phyloP scores from a whole-genome alignment of 2,797 vertebrate genomes.

The Mormyrops boulengeri region DNA sequence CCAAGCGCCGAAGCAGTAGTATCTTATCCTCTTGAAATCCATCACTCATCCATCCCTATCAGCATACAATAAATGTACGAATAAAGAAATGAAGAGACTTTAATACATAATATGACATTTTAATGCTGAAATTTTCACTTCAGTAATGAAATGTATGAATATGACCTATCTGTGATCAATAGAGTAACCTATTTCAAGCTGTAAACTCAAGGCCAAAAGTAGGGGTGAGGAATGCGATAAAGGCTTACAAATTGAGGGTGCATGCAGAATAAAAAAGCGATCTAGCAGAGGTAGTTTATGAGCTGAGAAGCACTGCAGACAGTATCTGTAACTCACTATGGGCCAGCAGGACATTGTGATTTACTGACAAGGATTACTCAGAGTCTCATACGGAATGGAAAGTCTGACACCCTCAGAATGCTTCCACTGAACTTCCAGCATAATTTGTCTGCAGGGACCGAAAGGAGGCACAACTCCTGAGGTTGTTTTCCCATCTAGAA shows the following conservation, averaged over 20 bases:
- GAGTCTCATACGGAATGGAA: constrained; percentile 30
- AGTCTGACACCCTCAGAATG: not conserved
- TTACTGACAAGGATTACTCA: constrained; percentile 52
- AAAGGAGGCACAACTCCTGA: not conserved
- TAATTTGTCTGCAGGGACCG: not conserved
- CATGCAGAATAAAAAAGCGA: constrained; percentile 23
- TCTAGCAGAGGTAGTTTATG: constrained; percentile 55
- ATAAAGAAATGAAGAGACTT: constrained; percentile 28
- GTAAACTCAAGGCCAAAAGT: constrained; percentile 5
- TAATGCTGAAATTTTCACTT: not conserved
- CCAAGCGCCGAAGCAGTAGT: constrained; percentile 45
- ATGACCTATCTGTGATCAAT: not conserved
- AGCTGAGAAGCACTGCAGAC: constrained; percentile 46
- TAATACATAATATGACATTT: constrained; percentile 8
- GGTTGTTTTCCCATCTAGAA: constrained; percentile 12
- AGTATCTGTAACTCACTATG: constrained; percentile 53
- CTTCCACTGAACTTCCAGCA: not conserved
- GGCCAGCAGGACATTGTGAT: constrained; percentile 41
- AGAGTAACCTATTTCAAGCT: constrained; percentile 18
- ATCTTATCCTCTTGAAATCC: constrained; percentile 44
- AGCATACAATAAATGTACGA: constrained; percentile 33
- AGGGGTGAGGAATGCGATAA: constrained; percentile 28
- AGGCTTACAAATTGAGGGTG: constrained; percentile 28
- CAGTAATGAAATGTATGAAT: not conserved
- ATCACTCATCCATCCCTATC: constrained; percentile 53